Evolutionary conservation across 2,888 invertebrate genomes (phyloP).

Genomic region (Molanna angustata): DNA sequence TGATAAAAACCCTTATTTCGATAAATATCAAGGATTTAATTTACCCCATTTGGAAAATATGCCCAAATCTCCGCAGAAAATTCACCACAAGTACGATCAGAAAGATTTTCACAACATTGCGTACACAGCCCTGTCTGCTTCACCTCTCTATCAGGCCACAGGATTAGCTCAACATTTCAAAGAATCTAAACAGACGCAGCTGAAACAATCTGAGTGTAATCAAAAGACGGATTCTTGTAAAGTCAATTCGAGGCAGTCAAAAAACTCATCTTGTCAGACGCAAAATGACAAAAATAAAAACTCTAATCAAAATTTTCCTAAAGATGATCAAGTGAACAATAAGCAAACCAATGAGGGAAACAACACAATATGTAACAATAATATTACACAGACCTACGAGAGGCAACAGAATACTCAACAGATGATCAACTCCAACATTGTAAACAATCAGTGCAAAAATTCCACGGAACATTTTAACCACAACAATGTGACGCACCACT

Average conservation of each 20-base stretch:
- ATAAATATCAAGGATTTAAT: slow-evolving; percentile 59
- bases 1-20: slow-evolving; percentile 56
- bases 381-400: slow-evolving; percentile 40
- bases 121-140: slow-evolving; percentile 47
- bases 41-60: slow-evolving; percentile 57
- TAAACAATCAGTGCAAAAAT: slow-evolving; percentile 38
- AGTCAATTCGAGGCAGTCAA: slow-evolving; percentile 46
- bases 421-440: slow-evolving; percentile 45
- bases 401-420: slow-evolving; percentile 38
- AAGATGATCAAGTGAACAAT: slow-evolving; percentile 41
- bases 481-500: slow-evolving; percentile 41
- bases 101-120: slow-evolving; percentile 50
- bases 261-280: slow-evolving; percentile 50
- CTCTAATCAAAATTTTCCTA: slow-evolving; percentile 27
- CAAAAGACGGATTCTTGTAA: slow-evolving; percentile 48
- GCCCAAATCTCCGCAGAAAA: slow-evolving; percentile 60
- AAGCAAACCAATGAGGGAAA: slow-evolving; percentile 42
- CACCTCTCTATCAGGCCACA: slow-evolving; percentile 45
- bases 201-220: slow-evolving; percentile 45
- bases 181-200: slow-evolving; percentile 45
- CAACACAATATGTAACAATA: slow-evolving; percentile 45
- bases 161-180: slow-evolving; percentile 47
- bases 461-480: slow-evolving; percentile 24
- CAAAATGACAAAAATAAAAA: slow-evolving; percentile 48
- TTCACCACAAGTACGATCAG: slow-evolving; percentile 54